These are phyloP conservation scores for Plebejus argus DNA, from an alignment of 2,888 invertebrate species.

Conservation along the genomic window DNA sequence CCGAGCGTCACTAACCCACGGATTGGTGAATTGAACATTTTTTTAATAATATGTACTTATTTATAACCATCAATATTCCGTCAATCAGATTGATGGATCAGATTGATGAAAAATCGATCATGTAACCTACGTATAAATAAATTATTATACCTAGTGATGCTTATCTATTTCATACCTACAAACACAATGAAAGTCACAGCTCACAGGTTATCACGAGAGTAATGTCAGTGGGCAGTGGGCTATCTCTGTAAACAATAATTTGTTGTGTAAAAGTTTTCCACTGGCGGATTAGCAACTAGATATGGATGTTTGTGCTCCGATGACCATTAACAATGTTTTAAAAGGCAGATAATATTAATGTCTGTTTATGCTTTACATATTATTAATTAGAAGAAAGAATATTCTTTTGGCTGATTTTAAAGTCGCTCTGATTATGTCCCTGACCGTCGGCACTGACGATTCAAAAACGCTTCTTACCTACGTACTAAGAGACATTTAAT, in stretches of 20 bases:
- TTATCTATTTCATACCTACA: neutral
- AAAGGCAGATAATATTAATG: neutral
- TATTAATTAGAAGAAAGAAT: neutral
- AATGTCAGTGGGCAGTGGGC: neutral
- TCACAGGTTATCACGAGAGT: neutral
- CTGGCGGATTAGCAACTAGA: conserved; percentile 14
- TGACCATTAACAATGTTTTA: neutral
- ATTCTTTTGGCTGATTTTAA: too few relatives aligned
- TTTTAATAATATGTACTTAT: too few relatives aligned
- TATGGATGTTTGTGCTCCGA: neutral
- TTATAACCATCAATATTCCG: too few relatives aligned
- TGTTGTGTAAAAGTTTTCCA: conserved; percentile 10
- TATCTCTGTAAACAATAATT: neutral
- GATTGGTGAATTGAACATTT: too few relatives aligned
- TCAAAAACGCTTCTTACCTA: too few relatives aligned
- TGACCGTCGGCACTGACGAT: too few relatives aligned
- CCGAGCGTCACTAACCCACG: too few relatives aligned
- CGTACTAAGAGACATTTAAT: too few relatives aligned
- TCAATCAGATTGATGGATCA: too few relatives aligned
- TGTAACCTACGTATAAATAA: too few relatives aligned
- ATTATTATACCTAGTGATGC: neutral
- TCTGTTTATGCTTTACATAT: neutral
- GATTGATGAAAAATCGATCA: too few relatives aligned
- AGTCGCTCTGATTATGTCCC: too few relatives aligned
- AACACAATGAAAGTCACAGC: neutral